Percentiles rank a stretch among this genome's conserved stretches.
These are phyloP conservation scores for Eupelmus urozonus DNA, from an alignment of 2,888 invertebrate genomes.

Conservation along the genomic window DNA sequence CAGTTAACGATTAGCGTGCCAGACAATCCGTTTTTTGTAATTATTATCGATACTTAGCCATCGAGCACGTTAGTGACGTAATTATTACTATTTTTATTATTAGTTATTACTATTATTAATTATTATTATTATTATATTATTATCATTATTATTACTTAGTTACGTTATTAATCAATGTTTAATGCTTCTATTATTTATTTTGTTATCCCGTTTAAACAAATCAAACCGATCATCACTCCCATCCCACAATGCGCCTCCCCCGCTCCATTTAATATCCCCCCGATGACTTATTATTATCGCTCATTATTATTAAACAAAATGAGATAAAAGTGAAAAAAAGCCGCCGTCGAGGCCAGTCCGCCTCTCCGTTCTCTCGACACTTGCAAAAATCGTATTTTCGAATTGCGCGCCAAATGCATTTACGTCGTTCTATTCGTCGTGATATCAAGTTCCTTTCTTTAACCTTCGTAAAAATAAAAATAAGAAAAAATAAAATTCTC, in stretches of 20 bases:
- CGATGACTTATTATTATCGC: slow-evolving; percentile 50
- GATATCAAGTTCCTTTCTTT: slow-evolving; percentile 56
- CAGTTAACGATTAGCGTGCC: slow-evolving; percentile 54
- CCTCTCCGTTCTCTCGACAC: slow-evolving; percentile 44
- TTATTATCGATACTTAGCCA: slow-evolving; percentile 71
- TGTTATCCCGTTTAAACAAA: slow-evolving; percentile 72
- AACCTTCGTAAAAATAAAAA: slow-evolving; percentile 38
- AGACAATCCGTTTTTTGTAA: slow-evolving; percentile 70
- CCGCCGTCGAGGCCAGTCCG: slow-evolving; percentile 43
- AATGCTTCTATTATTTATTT: slow-evolving; percentile 78
- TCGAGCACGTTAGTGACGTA: slow-evolving; percentile 66
- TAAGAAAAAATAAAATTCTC: slow-evolving; percentile 37
- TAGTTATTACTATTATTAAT: slow-evolving; percentile 67
- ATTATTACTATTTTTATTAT: slow-evolving; percentile 65
- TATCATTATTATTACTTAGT: slow-evolving; percentile 72
- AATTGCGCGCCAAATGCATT: slow-evolving; percentile 38
- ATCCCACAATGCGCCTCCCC: too few relatives aligned
- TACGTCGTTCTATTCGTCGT: slow-evolving; percentile 53
- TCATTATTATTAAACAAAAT: slow-evolving; percentile 48
- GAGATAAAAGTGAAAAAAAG: slow-evolving; percentile 48
- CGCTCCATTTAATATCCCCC: slow-evolving; percentile 57
- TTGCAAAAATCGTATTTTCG: slow-evolving; percentile 13
- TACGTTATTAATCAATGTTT: slow-evolving; percentile 77
- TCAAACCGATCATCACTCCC: slow-evolving; percentile 20
- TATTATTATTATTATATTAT: slow-evolving; percentile 69